Base-by-base conservation (phyloP, 64 coral and sea anemone species). In the Montipora cactus region DNA sequence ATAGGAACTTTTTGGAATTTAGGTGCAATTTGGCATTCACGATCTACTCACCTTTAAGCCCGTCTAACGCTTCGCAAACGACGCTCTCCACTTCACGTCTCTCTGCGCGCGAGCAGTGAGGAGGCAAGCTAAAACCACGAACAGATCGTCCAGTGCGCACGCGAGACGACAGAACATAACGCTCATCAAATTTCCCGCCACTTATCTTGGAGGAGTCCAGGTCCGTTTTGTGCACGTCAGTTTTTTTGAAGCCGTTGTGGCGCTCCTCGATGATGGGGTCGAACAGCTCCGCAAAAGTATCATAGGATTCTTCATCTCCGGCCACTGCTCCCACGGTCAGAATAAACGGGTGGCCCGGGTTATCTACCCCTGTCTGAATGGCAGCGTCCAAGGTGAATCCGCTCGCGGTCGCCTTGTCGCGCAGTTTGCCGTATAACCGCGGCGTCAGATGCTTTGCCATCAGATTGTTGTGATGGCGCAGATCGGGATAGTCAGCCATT, bases 231-330 rank as follows among this genome's bases (percentile, higher is more conserved):
- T 98, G 96, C 69, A 59, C 11, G 77, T 90, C 94, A 50, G 28
- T 88, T 89, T 95, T 98, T 49, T 90, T 90, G 68, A 94, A 98
- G 4, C 97, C 97, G 47, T 89, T 95, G 76, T 98, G 97, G 47
- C 97, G 81, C 81, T 98, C 97, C 70, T 98, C 94, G 7, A 98
- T 98, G 59, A 98, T 78, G 7, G 97, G 97, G 67, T 98, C 97
- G 45, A 98, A 96, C 2, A 98, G 89, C 0, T 98, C 97, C 45
- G 97, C 94, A 22, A 98, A 98, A 13, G 93, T 90, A 0, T 98
- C 97, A 47, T 98, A 98, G n/a, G 94, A 95, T 37, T 98, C 97
- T 89, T 98, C 97, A 70, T 98, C 97, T 0, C 97, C 97, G 28
- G 97, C 97, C 3, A 98, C 97, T 2, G 95, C 75, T 3, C 97